phyloP scores from a whole-genome alignment of 2,888 invertebrate genomes.

The Eupithecia subfuscata region DNA sequence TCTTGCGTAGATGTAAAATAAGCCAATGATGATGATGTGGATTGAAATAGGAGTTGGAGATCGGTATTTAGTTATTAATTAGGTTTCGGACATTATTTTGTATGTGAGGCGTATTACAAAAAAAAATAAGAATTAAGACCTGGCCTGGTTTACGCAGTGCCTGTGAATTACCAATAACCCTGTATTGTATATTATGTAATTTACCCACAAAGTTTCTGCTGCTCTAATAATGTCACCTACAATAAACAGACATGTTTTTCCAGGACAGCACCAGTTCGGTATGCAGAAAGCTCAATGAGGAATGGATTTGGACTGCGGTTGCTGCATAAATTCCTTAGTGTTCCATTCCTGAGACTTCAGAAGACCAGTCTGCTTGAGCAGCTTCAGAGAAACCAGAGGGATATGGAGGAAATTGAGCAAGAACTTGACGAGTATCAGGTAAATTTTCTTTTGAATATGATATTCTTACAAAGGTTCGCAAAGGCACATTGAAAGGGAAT shows the following conservation, averaged over 20 bases:
- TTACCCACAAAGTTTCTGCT: neutral
- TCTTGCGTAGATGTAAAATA: no score
- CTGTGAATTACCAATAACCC: no score
- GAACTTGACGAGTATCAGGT: constrained; percentile 91
- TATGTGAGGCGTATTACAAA: no score
- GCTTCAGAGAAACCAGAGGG: constrained; percentile 92
- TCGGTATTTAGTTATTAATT: no score
- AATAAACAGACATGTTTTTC: neutral
- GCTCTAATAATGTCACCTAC: neutral
- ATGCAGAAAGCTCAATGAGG: constrained; percentile 96
- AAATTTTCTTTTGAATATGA: constrained; percentile 21
- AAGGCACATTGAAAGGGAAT: no score
- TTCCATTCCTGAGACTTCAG: constrained; percentile 96
- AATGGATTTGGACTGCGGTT: constrained; percentile 97
- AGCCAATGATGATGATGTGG: no score
- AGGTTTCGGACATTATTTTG: no score
- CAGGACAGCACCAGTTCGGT: constrained; percentile 88
- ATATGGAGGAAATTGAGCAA: constrained; percentile 89
- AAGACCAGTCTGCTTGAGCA: constrained; percentile 92
- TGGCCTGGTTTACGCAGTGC: no score
- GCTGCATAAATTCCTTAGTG: constrained; percentile 96
- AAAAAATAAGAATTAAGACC: no score
- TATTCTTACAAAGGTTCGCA: neutral
- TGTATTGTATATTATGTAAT: no score
- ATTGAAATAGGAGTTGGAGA: no score